These are phyloP conservation scores for Nomada ferruginata DNA, from an alignment of 2,888 invertebrate species.

Conservation along the genomic window DNA sequence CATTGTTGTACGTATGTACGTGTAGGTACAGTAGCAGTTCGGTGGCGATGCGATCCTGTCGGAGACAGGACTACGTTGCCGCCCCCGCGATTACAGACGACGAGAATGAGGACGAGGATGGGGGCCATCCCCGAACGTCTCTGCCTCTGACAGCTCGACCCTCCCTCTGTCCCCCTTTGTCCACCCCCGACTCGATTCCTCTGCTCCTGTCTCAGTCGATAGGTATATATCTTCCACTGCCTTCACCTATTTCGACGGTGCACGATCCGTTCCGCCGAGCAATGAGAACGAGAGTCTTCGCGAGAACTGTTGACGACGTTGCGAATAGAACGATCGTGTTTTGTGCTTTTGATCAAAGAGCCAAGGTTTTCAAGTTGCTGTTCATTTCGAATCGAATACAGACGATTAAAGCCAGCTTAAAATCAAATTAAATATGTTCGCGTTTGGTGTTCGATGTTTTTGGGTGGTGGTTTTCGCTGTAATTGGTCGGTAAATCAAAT, in stretches of 20 bases:
- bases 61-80: constrained; percentile 84
- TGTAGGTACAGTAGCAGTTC: constrained; percentile 77
- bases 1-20: constrained; percentile 69
- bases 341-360: background rate
- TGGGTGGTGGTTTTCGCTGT: background rate
- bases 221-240: constrained; percentile 57
- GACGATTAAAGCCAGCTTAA: no score
- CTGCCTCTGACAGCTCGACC: constrained; percentile 83
- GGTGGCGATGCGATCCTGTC: constrained; percentile 83
- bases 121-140: constrained; percentile 82
- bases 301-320: background rate
- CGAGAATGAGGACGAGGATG: constrained; percentile 79
- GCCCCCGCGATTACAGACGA: constrained; percentile 83
- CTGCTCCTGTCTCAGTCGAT: constrained; percentile 59
- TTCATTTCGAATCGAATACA: no score
- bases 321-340: background rate
- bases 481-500: constrained; percentile 15
- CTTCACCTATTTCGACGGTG: constrained; percentile 51
- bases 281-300: background rate
- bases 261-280: constrained; percentile 35
- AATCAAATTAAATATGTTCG: background rate
- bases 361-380: no score
- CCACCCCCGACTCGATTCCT: constrained; percentile 57
- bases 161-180: constrained; percentile 68
- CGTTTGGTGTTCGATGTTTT: background rate